Evolutionary conservation across 2,113 vertebrate species (phyloP), one percentile per base, ranked within the genome.

Genomic region (Colistium nudipinnis): DNA sequence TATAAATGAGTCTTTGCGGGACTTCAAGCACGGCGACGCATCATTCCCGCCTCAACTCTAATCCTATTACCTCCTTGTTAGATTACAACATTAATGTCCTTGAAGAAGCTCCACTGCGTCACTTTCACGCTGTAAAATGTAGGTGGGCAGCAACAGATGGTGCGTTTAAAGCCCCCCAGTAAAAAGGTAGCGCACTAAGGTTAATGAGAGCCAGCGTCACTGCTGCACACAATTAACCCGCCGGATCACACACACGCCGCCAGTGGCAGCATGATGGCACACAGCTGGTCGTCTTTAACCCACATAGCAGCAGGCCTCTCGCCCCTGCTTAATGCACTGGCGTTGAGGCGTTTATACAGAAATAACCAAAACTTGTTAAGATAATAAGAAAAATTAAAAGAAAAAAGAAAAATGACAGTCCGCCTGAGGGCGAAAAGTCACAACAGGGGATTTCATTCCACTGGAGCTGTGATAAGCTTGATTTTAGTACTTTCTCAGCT

Each of bases 151-250:
- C 74, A 82, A 80, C 90, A 92, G 91, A 87, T 90, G 88, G 91
- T 63, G 4, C 61, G 53, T 72, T 56, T 80, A 80, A 78, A 67
- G 55, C 68, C 57, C 60, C 69, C 43, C 71, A 88, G 91, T 90
- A 69, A 80, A 86, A 89, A 88, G 74, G 64, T 87, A 87, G 86
- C 25, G 87, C 73, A 62, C 76, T 51, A 17, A 84, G 86, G 91
- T 90, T 92, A 91, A 91, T 86, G 81, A 89, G 82, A 74, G 78
- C 81, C 87, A 88, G 62, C 74, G 53, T 62, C 63, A 48, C 44
- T 54, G 86, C 84, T 79, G 80, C 72, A 87, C 75, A 48, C 81
- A 88, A 91, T 91, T 90, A 89, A 83, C 80, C 80, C 24, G 44
- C 69, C 57, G 81, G 80, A 82, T 81, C 62, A 67, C 20, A 4